Evolutionary conservation across 2,888 invertebrate species (phyloP), one percentile per base, ranked within the genome.

Genomic region (Lepeophtheirus nordmannii): DNA sequence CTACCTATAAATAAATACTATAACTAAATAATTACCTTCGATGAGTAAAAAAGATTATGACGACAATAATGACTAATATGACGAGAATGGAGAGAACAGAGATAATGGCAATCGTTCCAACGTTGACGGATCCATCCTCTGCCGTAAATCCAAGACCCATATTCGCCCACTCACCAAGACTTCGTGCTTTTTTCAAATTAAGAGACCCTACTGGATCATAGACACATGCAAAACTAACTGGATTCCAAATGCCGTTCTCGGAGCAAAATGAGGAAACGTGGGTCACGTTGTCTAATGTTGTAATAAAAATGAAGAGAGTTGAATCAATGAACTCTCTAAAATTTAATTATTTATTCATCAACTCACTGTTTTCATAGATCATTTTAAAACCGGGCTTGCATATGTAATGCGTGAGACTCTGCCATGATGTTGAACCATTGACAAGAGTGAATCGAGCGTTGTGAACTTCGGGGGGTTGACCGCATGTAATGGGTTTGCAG

Each of bases 391-490:
- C 71, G 11, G 68, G 67, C 20, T 68, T 67, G 41, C 72, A 72
- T 53, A 69, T 68, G 65, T 71, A 71, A 10, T 68, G 68, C 22
- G 69, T 71, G 10, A 71, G 68, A 22, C 70, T 69, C 39, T 69
- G 69, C 71, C 71, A 71, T 11, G 67, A 63, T 10, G 71, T 70
- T 3, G 72, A 70, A 22, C 69, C 68, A 67, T 72, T 72, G 10
- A 71, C 67, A 14, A 72, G 69, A 11, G 69, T 69, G 59, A 71
- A 68, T 10, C 69, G 69, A 0, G 70, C 67, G 61, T 71, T 65
- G 3, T 67, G 66, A 11, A 70, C 67, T 23, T 56, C 56, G 10
- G 70, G 69, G 8, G 72, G 72, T 17, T 68, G 60, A 1, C 71
- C 70, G 58, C 72, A 72, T 8, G 69, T 70, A 38, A 72, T 70